Conservation (phyloP, 2,113 vertebrate species). For the Myrmophylax atrothorax region DNA sequence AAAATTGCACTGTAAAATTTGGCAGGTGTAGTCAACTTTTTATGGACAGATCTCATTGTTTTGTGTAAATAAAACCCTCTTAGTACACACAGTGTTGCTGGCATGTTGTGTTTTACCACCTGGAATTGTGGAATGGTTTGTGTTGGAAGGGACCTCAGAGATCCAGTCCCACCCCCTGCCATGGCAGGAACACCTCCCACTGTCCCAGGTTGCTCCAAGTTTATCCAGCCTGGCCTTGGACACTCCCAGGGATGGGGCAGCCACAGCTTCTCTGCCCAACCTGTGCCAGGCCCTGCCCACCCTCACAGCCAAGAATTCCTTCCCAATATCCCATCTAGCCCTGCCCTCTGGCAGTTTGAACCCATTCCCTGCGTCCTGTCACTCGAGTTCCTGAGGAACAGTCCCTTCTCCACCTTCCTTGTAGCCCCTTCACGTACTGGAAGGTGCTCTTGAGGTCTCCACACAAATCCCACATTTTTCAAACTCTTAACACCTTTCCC, state of each 20-base stretch:
- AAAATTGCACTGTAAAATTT: slow-evolving; percentile 32
- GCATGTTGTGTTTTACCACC: background rate
- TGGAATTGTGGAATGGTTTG: background rate
- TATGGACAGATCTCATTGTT: background rate
- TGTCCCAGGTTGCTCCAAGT: rapidly evolving
- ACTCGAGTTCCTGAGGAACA: background rate
- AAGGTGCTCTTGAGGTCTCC: background rate
- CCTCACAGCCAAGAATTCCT: background rate
- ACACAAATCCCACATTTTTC: background rate
- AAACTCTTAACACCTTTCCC: background rate
- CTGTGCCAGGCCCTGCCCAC: background rate
- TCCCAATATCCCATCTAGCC: rapidly evolving
- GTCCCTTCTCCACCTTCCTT: background rate
- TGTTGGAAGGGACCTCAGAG: background rate
- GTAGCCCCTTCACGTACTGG: background rate
- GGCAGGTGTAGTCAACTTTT: slow-evolving; percentile 14
- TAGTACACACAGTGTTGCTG: background rate
- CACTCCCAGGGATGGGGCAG: background rate
- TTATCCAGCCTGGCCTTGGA: rapidly evolving
- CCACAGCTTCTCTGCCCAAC: background rate
- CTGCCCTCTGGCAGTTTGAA: background rate
- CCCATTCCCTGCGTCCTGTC: background rate
- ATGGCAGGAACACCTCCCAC: background rate
- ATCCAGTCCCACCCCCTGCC: background rate
- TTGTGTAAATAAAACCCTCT: slow-evolving; percentile 61